Evolutionary conservation across 2,797 vertebrate genomes (phyloP).

Genomic region (Sebastes oblongus): DNA sequence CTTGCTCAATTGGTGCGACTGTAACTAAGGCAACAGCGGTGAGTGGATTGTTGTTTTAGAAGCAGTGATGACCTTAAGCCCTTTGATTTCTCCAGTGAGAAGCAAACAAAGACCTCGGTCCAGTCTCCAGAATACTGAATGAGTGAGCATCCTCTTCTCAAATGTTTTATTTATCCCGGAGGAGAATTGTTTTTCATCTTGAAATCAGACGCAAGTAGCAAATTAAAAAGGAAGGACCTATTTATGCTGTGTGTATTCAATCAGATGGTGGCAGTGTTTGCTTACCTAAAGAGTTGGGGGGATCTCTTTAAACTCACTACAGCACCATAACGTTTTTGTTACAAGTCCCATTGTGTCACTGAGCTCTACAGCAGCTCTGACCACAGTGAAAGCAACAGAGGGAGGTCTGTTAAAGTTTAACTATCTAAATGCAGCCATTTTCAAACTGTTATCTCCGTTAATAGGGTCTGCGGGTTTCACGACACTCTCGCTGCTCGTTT

Average conservation of each 20-base stretch:
- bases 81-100: conserved; percentile 50
- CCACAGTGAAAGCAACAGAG: conserved; percentile 31
- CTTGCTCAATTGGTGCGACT: conserved; percentile 12
- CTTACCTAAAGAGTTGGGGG: not conserved
- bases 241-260: not conserved
- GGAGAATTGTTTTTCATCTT: not conserved
- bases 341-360: conserved; percentile 46
- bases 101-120: conserved; percentile 22
- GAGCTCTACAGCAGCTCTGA: conserved; percentile 11
- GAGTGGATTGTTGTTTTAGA: conserved; percentile 24
- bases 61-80: conserved; percentile 52
- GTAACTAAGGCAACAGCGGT: conserved; percentile 53
- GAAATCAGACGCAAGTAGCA: not conserved
- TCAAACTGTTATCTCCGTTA: conserved; percentile 31
- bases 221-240: not conserved
- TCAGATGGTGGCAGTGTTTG: conserved; percentile 55
- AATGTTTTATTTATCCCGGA: not conserved
- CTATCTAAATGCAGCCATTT: conserved; percentile 44
- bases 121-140: conserved; percentile 21
- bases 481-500: conserved; percentile 35
- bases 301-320: conserved; percentile 23
- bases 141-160: not conserved
- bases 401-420: conserved; percentile 57
- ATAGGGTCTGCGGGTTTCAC: conserved; percentile 29
- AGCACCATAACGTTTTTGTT: conserved; percentile 57